Evolutionary conservation across 2,113 vertebrate genomes (phyloP).

Genomic region (Spheniscus mendiculus): DNA sequence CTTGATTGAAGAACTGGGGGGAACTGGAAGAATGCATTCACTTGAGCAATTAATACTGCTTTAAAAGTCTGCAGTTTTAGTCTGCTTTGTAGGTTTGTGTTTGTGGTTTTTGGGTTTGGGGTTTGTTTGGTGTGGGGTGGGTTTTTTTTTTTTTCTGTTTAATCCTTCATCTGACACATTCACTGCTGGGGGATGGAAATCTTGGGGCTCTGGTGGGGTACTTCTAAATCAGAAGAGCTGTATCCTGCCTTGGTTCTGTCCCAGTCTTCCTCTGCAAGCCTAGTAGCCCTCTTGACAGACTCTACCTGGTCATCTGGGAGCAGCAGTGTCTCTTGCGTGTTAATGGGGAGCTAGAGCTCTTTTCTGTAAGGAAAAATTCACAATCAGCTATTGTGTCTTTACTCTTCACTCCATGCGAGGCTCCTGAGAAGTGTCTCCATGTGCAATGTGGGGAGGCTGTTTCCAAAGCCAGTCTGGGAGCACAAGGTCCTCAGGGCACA

Average conservation of each 20-base stretch:
- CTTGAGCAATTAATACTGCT: not conserved
- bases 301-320: not conserved
- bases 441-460: not conserved
- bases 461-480: not conserved
- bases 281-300: not conserved
- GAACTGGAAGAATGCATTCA: not conserved
- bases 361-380: not conserved
- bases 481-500: not conserved
- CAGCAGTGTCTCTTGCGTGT: not conserved
- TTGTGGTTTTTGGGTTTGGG: not conserved
- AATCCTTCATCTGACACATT: not conserved
- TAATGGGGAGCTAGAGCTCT: not conserved
- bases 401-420: not conserved
- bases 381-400: not conserved
- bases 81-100: not conserved
- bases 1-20: not conserved
- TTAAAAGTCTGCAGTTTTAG: not conserved
- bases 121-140: not conserved
- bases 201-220: not conserved
- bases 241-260: not conserved
- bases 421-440: not conserved
- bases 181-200: not conserved
- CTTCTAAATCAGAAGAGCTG: not conserved
- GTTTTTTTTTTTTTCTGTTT: not conserved
- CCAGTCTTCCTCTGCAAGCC: not conserved